Evolutionary conservation across 2,113 vertebrate genomes (phyloP).

Genomic region (Brachyhypopomus gauderio): DNA sequence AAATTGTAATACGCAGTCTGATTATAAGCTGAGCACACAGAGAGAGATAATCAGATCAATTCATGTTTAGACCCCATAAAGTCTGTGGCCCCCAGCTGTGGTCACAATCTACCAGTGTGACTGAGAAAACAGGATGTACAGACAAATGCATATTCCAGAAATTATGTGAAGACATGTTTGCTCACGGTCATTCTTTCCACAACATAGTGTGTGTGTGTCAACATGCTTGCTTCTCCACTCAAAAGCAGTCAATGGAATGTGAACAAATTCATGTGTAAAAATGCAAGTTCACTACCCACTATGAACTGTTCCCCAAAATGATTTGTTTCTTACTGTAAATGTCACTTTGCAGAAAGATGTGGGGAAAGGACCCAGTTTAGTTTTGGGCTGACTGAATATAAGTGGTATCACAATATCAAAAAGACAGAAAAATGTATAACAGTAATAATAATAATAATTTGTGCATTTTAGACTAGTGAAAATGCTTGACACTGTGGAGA

Average conservation of each 20-base stretch:
- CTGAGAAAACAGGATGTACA: neutral
- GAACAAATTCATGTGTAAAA: neutral
- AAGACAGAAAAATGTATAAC: neutral
- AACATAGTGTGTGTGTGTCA: neutral
- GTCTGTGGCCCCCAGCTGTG: no score
- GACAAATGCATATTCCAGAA: neutral
- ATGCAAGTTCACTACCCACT: neutral
- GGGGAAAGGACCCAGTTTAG: neutral
- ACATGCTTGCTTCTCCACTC: neutral
- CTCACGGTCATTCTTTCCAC: neutral
- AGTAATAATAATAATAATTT: neutral
- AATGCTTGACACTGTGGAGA: constrained; percentile 7
- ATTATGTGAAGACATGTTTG: constrained; percentile 4
- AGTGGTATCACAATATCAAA: neutral
- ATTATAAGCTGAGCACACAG: neutral
- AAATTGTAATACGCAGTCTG: neutral
- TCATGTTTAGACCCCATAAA: neutral
- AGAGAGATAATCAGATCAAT: neutral
- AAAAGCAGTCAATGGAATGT: neutral
- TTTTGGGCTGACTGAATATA: neutral
- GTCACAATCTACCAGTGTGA: neutral
- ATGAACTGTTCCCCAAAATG: neutral
- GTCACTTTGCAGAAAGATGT: neutral
- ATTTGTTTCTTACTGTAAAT: neutral
- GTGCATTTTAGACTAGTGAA: neutral